Base-by-base conservation (phyloP, 2,888 invertebrate genomes). In the Noctua pronuba region DNA sequence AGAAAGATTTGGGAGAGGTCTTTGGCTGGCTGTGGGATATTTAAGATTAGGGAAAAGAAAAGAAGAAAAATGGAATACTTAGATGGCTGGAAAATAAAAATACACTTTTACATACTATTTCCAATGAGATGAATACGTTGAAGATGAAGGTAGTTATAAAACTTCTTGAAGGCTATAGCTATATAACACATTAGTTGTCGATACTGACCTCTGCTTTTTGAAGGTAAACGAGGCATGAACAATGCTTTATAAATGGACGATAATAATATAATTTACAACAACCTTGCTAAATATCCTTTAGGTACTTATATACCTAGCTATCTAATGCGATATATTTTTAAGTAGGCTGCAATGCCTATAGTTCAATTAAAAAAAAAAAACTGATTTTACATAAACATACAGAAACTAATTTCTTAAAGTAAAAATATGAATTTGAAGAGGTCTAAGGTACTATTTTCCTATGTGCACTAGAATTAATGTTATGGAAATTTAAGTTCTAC, bases 71-170 rank as follows among this genome's bases (percentile, higher is more conserved):
- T 7, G 1, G 28, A 6, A 6, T 28, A 31, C 31, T 8, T 8
- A 60, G 3, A 31, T 18, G 21, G 2, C 58, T 21, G 24, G 13
- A 21, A 49, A 38, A 55, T 38, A 0, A 2, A 41, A 16, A 73
- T 28, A 6, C 3, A 8, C 28, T 16, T 21, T 41, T n/a, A 7
- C 28, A 7, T 11, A 21, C 4, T 6, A 16, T 18, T 31, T 24
- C 7, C 0, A n/a, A 21, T 65, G n/a, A 24, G 21, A 65, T 11
- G 11, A n/a, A 76, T 13, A 21, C 2, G 24, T 64, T 28, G 2
- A 55, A 31, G 16, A 55, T 55, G 79, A 71, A 55, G 52, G 60
- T 79, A 77, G 67, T 28, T 60, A 18, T 38, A 41, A 62, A 52
- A 41, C 41, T 41, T 41, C 1, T 41, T 1, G 11, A 44, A 55